Conservation (phyloP, 2,888 invertebrate species). For the Diaprepes abbreviatus region DNA sequence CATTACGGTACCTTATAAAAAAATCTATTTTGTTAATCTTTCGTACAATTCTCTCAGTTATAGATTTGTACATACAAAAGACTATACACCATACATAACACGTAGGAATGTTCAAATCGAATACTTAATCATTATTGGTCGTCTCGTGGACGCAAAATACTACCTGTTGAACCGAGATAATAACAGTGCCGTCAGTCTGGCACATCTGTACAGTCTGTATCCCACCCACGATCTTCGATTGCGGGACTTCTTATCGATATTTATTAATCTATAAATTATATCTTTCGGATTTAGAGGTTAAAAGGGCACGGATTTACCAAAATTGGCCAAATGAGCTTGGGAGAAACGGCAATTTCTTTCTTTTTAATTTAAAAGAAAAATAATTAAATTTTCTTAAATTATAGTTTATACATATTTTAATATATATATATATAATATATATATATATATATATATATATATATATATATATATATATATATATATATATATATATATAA, state of each 20-base stretch:
- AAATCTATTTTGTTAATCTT: too few species aligned
- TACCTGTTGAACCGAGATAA: conserved; percentile 42
- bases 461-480: too few species aligned
- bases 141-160: conserved; percentile 36
- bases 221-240: conserved; percentile 46
- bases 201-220: conserved; percentile 34
- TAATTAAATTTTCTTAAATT: too few species aligned
- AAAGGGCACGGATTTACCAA: conserved; percentile 30
- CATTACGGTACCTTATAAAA: too few species aligned
- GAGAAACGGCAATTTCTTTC: too few species aligned
- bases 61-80: too few species aligned
- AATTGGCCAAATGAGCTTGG: background rate
- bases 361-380: too few species aligned
- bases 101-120: conserved; percentile 31
- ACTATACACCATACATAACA: conserved; percentile 10
- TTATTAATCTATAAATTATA: conserved; percentile 47
- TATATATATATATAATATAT: too few species aligned
- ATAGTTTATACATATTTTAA: too few species aligned
- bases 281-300: conserved; percentile 26
- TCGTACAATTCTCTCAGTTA: too few species aligned
- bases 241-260: conserved; percentile 44
- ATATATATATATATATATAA: too few species aligned
- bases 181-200: conserved; percentile 33
- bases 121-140: conserved; percentile 36
- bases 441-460: too few species aligned